Percentiles rank a stretch among this genome's conserved stretches.
Evolutionary conservation across 23 tunicate genomes (phyloP).

Genomic region (Phallusia fumigata): DNA sequence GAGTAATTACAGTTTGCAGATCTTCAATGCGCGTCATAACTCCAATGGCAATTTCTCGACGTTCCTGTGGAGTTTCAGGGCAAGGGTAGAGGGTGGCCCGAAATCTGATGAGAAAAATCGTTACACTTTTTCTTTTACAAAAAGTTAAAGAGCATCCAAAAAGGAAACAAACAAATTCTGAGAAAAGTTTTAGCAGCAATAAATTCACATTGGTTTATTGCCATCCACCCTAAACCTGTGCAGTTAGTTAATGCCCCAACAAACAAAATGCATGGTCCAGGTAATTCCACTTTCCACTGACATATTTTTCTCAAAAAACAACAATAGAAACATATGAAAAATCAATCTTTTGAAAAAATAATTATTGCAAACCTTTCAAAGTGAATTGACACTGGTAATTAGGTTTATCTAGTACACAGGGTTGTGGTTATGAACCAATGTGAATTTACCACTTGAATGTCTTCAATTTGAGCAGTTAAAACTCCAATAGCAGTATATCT

Average conservation of each 20-base stretch:
- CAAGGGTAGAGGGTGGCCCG: conserved; percentile 78
- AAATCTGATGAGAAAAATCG: conserved; percentile 27
- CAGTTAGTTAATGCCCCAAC: neutral
- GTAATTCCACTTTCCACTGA: neutral
- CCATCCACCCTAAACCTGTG: too few relatives aligned
- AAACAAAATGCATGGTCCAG: neutral
- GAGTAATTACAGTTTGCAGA: conserved; percentile 33
- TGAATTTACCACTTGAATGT: conserved; percentile 41
- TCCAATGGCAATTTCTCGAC: conserved; percentile 56
- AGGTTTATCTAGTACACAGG: neutral
- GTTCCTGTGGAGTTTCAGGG: conserved; percentile 78
- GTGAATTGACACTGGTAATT: neutral
- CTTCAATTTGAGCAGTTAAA: conserved; percentile 32
- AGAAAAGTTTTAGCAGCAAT: neutral
- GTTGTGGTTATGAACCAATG: neutral
- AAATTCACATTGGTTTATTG: neutral
- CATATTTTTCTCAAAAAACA: neutral
- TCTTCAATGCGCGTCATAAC: conserved; percentile 79
- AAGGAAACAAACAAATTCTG: too few relatives aligned
- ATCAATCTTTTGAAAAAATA: neutral
- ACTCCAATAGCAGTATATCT: conserved; percentile 17
- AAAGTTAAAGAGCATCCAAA: too few relatives aligned
- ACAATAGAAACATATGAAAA: neutral
- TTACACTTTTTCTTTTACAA: neutral
- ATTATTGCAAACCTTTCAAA: neutral